Base-by-base conservation (phyloP, 2,113 vertebrate genomes). In the Chloropsis cyanopogon region DNA sequence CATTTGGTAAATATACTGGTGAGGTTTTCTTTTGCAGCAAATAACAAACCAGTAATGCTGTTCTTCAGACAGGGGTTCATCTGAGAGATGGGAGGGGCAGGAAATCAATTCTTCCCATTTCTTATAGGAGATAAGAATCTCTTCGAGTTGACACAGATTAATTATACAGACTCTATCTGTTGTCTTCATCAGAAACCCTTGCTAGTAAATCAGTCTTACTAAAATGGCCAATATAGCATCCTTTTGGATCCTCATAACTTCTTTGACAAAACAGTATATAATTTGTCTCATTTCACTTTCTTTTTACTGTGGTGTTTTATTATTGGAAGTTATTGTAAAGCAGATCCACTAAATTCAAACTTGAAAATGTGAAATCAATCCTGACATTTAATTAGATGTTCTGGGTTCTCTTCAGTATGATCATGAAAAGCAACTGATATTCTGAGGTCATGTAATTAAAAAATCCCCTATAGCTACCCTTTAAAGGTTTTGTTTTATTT, bases 81-180 rank as follows among this genome's bases (percentile, higher is more conserved):
- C 56, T 86, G 90, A 63, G 80, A 59, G 61, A 24, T 87, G 84
- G 75, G 95, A 94, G 92, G 79, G 49, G 92, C 47, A 49, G 53
- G 37, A 95, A 94, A 95, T 97, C 76, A 91, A 95, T 96, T 73
- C 71, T 95, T 61, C 87, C 85, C 73, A 64, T 96, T 96, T 91
- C 63, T 95, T 86, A 68, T 35, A 88, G 88, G 93, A 92, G 86
- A 93, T 92, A 88, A 70, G 54, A 68, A 97, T 94, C 90, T 82
- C 87, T 91, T 92, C 52, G 75, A 75, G 25, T 82, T 95, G 87
- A 83, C 90, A 63, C 42, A 88, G 79, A 88, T 94, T 96, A 96
- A 97, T 97, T 97, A 85, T 66, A 60, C 52, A 93, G 93, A 94
- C 96, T 86, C 7, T 93, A 95, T 94, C 70, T 82, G 24, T 69